Percentiles rank a stretch among this genome's conserved stretches.
Conservation (phyloP, 2,113 vertebrate genomes). For the Rhinichthys klamathensis region DNA sequence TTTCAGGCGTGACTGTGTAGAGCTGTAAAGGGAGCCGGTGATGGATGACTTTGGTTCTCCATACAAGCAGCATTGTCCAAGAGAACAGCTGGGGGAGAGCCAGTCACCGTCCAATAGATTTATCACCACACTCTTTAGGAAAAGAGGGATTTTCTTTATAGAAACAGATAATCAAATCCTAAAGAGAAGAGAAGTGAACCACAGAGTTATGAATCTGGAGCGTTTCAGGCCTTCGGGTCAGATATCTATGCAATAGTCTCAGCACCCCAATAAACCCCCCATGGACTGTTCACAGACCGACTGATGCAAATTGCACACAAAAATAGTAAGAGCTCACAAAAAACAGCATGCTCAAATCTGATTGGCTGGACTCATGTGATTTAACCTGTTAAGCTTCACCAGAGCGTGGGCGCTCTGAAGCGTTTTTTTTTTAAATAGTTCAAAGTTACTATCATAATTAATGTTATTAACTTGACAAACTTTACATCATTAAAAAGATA, state of each 20-base stretch:
- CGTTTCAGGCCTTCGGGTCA: not conserved
- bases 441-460: too few species aligned
- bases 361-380: not conserved
- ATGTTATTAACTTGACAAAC: too few species aligned
- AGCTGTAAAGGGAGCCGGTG: conserved; percentile 22
- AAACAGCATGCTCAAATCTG: not conserved
- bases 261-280: not conserved
- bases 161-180: conserved; percentile 2
- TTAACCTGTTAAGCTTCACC: too few species aligned
- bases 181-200: not conserved
- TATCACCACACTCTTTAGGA: conserved; percentile 27
- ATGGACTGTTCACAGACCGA: not conserved
- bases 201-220: not conserved
- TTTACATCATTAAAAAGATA: too few species aligned
- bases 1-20: conserved; percentile 32
- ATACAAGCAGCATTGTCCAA: conserved; percentile 40
- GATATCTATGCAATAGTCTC: not conserved
- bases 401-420: too few species aligned
- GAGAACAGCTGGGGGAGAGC: conserved; percentile 37
- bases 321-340: not conserved
- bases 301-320: not conserved
- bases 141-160: not conserved
- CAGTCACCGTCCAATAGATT: conserved; percentile 24
- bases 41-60: conserved; percentile 32
- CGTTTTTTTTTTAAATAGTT: too few species aligned